A percentile compares a stretch with the other conserved stretches of the same genome.
Evolutionary conservation across 64 coral and sea anemone genomes (phyloP).

Genomic region (Astreopora myriophthalma): DNA sequence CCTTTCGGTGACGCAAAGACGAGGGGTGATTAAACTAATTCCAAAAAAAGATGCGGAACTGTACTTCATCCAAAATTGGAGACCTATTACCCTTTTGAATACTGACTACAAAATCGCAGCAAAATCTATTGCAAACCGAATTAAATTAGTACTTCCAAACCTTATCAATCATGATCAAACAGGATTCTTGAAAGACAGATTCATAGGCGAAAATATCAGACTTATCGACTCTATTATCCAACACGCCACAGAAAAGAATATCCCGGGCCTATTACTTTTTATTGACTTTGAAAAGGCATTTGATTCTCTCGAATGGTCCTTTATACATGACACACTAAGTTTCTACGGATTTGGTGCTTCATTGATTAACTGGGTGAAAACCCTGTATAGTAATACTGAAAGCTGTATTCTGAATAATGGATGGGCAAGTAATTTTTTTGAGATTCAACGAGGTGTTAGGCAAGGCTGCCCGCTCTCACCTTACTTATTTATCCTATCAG

Average conservation of each 20-base stretch:
- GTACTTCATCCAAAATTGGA: too few species aligned
- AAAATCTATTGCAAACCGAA: too few species aligned
- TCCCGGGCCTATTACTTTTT: background rate
- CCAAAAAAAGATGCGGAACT: too few species aligned
- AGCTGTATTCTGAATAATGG: constrained; percentile 61
- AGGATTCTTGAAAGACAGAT: background rate
- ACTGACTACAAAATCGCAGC: too few species aligned
- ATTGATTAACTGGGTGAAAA: constrained; percentile 44
- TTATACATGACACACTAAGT: constrained; percentile 10
- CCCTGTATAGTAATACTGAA: constrained; percentile 37
- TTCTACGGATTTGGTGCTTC: constrained; percentile 35
- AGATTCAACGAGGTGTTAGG: constrained; percentile 38
- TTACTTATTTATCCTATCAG: constrained; percentile 46
- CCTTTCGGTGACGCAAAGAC: too few species aligned
- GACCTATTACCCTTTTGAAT: too few species aligned
- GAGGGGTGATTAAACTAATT: too few species aligned
- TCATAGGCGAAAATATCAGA: background rate
- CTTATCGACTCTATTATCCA: background rate
- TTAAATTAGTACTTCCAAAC: background rate
- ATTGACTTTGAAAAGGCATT: background rate
- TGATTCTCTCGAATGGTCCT: constrained; percentile 47
- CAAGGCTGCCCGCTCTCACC: constrained; percentile 56
- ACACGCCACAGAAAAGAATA: background rate
- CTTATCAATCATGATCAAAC: background rate
- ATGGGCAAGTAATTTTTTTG: constrained; percentile 48